phyloP scores from a whole-genome alignment of 2,888 invertebrate species.

The Theretra japonica region DNA sequence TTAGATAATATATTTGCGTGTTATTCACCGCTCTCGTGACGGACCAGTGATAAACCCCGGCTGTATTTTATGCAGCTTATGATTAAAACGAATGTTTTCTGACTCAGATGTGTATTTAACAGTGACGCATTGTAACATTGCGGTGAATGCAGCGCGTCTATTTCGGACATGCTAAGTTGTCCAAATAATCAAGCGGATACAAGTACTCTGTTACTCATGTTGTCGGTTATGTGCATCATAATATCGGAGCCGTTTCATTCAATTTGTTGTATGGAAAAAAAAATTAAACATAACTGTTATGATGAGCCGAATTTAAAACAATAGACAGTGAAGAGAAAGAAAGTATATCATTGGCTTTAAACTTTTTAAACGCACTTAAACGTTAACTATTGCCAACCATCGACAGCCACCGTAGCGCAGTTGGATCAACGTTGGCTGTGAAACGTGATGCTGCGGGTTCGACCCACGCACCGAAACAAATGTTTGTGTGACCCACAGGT shows the following conservation, averaged over 20 bases:
- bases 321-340: too few relatives aligned
- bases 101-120: conserved; percentile 25
- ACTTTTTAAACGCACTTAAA: too few relatives aligned
- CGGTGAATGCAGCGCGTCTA: background rate
- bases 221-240: background rate
- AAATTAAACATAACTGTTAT: too few relatives aligned
- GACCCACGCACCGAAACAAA: too few relatives aligned
- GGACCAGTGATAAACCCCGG: conserved; percentile 13
- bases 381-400: too few relatives aligned
- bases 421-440: too few relatives aligned
- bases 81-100: conserved; percentile 16
- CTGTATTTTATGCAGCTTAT: conserved; percentile 27
- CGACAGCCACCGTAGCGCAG: too few relatives aligned
- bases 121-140: conserved; percentile 14
- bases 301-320: too few relatives aligned
- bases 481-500: too few relatives aligned
- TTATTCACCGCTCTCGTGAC: conserved; percentile 8
- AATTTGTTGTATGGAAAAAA: too few relatives aligned
- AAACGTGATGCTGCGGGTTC: too few relatives aligned
- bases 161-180: conserved; percentile 7
- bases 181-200: background rate
- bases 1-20: conserved; percentile 31
- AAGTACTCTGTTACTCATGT: background rate
- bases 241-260: background rate
- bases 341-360: too few relatives aligned